phyloP scores from a whole-genome alignment of 2,113 vertebrate genomes.

The Dicerorhinus sumatrensis region DNA sequence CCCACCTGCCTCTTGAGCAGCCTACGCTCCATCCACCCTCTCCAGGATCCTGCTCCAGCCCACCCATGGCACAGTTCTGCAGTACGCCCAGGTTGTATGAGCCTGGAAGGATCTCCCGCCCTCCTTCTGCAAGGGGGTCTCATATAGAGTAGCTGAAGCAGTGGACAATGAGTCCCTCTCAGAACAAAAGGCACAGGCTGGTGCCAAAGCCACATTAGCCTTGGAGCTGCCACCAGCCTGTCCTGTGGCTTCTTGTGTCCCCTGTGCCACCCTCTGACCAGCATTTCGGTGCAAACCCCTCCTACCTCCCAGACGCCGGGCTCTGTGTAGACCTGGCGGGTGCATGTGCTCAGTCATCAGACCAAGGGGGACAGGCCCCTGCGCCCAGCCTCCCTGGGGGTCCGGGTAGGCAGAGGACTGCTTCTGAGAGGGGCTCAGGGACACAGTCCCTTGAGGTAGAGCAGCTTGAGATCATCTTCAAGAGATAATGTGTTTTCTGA shows the following conservation, averaged over 20 bases:
- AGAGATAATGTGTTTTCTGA: background rate
- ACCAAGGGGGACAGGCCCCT: background rate
- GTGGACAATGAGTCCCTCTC: accelerated
- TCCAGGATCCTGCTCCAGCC: background rate
- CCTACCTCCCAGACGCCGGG: background rate
- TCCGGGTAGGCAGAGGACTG: too few relatives aligned
- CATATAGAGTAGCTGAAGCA: accelerated
- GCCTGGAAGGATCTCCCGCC: background rate
- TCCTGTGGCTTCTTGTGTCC: background rate
- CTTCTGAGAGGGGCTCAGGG: too few relatives aligned
- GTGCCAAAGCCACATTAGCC: accelerated
- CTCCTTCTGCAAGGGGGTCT: background rate
- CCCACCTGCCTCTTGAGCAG: background rate
- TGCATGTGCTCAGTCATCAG: background rate
- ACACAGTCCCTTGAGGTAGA: accelerated
- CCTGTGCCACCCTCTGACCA: background rate
- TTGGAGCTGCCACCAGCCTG: background rate
- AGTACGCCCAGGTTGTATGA: accelerated
- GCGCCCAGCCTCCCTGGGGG: too few relatives aligned
- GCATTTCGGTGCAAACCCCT: too few relatives aligned
- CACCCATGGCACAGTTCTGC: accelerated
- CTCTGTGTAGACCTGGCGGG: background rate
- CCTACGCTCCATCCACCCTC: background rate
- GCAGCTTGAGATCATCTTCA: background rate
- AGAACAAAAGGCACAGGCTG: background rate